Base-by-base conservation (phyloP, 2,888 invertebrate species). In the Drosophila tanythrix region DNA sequence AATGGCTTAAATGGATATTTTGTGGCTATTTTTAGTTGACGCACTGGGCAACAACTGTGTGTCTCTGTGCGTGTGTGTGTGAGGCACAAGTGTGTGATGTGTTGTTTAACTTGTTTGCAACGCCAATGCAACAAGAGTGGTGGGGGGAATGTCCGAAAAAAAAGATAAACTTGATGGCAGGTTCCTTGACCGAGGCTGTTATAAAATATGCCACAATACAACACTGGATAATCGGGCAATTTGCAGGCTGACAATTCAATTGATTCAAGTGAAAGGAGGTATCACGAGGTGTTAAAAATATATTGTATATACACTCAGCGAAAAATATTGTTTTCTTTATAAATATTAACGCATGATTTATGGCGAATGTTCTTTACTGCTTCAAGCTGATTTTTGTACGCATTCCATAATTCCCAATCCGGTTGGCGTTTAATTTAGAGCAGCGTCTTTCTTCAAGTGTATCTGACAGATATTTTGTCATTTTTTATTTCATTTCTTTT, bases 121-220 rank as follows among this genome's bases (percentile, higher is more conserved):
- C 53, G 66, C 48, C 64, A 79, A 63, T 77, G 69, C 66, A 72
- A 13, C 63, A 63, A 77, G 15, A 36, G 5, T 10, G 15, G 18
- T 25, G 31, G n/a, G 38, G 48, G 57, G 27, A 46, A 46, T 59
- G 66, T 59, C 51, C 51, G 38, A 29, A 11, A 29, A 35, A 43
- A 46, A 6, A 46, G 13, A 53, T 13, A 56, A 70, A 68, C 25
- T 68, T 57, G 68, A 51, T 31, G 61, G 29, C 56, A 82, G 60
- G 84, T 84, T 84, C 84, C 89, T 84, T 84, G 84, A 84, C 87
- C 82, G 51, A 62, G 48, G 51, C 65, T 51, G 63, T 74, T 61
- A 65, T 51, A 62, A 69, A 58, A 66, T 48, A 56, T 50, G 61
- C 35, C 55, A 66, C 56, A 76, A 76, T 71, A 70, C 52, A 52